A percentile compares a stretch with the other conserved stretches of the same genome.
Conservation (phyloP, 2,113 vertebrate species). For the Corythaixoides concolor region DNA sequence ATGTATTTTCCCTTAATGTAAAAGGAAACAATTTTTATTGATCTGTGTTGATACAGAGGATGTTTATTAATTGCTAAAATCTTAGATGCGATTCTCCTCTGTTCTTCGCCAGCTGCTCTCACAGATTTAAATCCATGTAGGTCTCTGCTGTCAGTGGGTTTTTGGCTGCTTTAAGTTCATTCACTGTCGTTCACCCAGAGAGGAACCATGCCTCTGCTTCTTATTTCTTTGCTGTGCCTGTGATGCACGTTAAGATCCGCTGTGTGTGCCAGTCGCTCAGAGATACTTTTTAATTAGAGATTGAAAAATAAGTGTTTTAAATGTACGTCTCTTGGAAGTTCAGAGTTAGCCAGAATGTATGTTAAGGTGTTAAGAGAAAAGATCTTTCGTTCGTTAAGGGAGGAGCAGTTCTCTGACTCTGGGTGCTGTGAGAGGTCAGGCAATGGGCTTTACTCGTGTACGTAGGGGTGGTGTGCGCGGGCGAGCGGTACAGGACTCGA, state of each 20-base stretch:
- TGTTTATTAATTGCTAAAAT: background rate
- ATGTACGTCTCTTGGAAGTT: background rate
- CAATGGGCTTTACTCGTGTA: background rate
- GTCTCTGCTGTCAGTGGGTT: background rate
- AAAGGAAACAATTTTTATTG: background rate
- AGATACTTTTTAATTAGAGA: background rate
- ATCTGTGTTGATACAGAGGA: background rate
- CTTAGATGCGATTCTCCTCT: background rate
- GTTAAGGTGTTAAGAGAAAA: background rate
- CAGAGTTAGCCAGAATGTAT: background rate
- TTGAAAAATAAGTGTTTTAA: background rate
- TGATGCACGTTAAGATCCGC: rapidly evolving
- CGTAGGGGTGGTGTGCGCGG: background rate
- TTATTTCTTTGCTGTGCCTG: background rate
- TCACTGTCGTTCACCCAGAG: background rate
- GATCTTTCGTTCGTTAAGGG: background rate
- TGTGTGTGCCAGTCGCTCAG: background rate
- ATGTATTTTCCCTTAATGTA: background rate
- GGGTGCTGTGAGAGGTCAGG: background rate
- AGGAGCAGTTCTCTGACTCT: background rate
- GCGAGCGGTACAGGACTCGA: background rate
- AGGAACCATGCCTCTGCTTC: background rate
- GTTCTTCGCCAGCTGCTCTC: background rate
- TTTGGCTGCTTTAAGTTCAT: background rate
- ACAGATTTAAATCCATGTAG: background rate